Evolutionary conservation across 2,797 vertebrate genomes (phyloP).

Genomic region (Periophthalmus magnuspinnatus): DNA sequence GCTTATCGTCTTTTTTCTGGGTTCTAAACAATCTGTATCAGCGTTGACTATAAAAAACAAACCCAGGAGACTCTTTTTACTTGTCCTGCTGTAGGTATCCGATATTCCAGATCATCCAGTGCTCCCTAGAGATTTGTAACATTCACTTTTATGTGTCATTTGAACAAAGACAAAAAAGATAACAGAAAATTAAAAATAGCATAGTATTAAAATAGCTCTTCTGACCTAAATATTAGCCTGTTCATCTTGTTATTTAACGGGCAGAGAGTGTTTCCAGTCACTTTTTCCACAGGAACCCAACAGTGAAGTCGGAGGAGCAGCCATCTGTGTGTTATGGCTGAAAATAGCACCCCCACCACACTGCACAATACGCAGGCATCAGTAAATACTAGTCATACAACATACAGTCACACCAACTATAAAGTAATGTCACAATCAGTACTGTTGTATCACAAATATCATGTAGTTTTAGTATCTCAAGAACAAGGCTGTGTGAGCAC

Average conservation of each 20-base stretch:
- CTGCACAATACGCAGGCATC: slow-evolving; percentile 8
- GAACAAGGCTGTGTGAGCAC: not conserved
- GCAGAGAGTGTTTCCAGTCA: not conserved
- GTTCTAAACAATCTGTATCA: too few relatives aligned
- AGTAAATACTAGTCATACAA: not conserved
- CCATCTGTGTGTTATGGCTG: slow-evolving; percentile 71
- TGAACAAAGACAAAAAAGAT: slow-evolving; percentile 1
- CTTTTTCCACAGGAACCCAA: slow-evolving; percentile 60
- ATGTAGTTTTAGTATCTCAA: not conserved
- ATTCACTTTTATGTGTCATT: slow-evolving; percentile 1
- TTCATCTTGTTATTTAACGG: slow-evolving; percentile 12
- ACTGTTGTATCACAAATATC: not conserved
- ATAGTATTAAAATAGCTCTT: not conserved
- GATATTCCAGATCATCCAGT: slow-evolving; percentile 18
- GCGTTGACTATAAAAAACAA: too few relatives aligned
- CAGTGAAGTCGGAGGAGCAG: slow-evolving; percentile 66
- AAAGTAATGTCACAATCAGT: not conserved
- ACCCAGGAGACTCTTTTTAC: slow-evolving; percentile 27
- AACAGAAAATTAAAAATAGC: slow-evolving; percentile 9
- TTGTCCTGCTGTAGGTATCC: slow-evolving; percentile 25
- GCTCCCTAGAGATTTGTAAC: slow-evolving; percentile 9
- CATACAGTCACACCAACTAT: too few relatives aligned
- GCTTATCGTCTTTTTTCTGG: too few relatives aligned
- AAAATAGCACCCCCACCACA: slow-evolving; percentile 26
- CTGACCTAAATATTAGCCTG: slow-evolving; percentile 9